Conservation (phyloP, 53 echinoderm and acorn worm species). For the Paracentrotus lividus region DNA sequence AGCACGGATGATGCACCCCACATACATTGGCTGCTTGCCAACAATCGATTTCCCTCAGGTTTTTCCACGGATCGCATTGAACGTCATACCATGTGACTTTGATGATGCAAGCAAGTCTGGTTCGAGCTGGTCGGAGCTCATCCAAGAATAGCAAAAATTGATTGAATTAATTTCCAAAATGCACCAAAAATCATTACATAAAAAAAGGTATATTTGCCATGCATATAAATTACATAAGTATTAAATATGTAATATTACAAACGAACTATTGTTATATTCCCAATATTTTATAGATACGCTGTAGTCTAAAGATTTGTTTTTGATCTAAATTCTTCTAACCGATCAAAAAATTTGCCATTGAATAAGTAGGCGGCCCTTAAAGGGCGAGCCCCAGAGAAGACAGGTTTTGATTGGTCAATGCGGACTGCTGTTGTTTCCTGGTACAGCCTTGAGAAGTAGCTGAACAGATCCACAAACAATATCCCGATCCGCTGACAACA, state of each 20-base stretch:
- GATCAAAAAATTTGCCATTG: conserved; percentile 70
- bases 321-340: conserved; percentile 84
- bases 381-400: conserved; percentile 73
- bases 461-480: conserved; percentile 91
- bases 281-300: not conserved
- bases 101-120: conserved; percentile 68
- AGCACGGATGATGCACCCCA: too few relatives aligned
- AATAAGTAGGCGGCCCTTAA: conserved; percentile 72
- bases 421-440: conserved; percentile 60
- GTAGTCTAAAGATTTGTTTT: conserved; percentile 16
- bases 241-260: too few relatives aligned
- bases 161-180: not conserved
- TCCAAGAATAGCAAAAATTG: not conserved
- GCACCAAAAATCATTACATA: too few relatives aligned
- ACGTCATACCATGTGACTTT: conserved; percentile 68
- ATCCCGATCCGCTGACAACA: conserved; percentile 17
- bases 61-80: conserved; percentile 49
- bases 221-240: too few relatives aligned
- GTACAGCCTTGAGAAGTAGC: conserved; percentile 81
- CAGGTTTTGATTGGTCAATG: conserved; percentile 81
- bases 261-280: too few relatives aligned
- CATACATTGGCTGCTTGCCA: conserved; percentile 45
- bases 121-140: conserved; percentile 49
- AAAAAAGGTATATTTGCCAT: too few relatives aligned
- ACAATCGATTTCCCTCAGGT: conserved; percentile 55